Percentiles rank a stretch among this genome's conserved stretches.
Evolutionary conservation across 2,113 vertebrate genomes (phyloP).

Genomic region (Nerophis ophidion): DNA sequence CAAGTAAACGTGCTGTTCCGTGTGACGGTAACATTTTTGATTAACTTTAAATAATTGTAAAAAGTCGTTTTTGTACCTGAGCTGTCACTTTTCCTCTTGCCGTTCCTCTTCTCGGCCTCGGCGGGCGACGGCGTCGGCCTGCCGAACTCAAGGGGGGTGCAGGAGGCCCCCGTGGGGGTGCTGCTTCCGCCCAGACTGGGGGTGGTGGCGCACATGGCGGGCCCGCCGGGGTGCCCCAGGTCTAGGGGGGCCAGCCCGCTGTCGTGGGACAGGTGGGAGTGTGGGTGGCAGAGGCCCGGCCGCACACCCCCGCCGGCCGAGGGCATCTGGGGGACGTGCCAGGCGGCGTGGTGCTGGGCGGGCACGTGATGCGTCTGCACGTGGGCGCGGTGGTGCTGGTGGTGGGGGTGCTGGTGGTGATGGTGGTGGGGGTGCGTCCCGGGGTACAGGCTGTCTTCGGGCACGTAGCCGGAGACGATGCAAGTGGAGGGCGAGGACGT

Average conservation of each 20-base stretch:
- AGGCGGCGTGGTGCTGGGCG: conserved; percentile 84
- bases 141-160: conserved; percentile 88
- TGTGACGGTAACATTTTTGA: too few relatives aligned
- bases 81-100: conserved; percentile 94
- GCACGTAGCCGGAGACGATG: conserved; percentile 88
- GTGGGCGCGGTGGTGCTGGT: conserved; percentile 75
- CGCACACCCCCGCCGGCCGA: conserved; percentile 63
- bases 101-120: conserved; percentile 87
- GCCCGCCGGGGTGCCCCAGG: conserved; percentile 81
- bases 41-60: neutral
- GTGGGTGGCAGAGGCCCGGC: conserved; percentile 85
- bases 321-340: conserved; percentile 80
- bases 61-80: conserved; percentile 78
- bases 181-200: conserved; percentile 80
- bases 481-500: conserved; percentile 82
- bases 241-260: conserved; percentile 80
- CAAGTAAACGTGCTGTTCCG: too few relatives aligned
- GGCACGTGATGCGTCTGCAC: conserved; percentile 65
- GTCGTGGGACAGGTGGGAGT: conserved; percentile 61
- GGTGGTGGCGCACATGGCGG: conserved; percentile 84
- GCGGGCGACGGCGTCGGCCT: conserved; percentile 88
- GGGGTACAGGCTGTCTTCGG: conserved; percentile 87
- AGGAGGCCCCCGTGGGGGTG: conserved; percentile 84
- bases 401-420: conserved; percentile 78
- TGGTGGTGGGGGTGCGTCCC: conserved; percentile 82